These are phyloP conservation scores for Tenualosa thibaudeaui DNA, from an alignment of 2,797 vertebrate genomes.

Conservation along the genomic window DNA sequence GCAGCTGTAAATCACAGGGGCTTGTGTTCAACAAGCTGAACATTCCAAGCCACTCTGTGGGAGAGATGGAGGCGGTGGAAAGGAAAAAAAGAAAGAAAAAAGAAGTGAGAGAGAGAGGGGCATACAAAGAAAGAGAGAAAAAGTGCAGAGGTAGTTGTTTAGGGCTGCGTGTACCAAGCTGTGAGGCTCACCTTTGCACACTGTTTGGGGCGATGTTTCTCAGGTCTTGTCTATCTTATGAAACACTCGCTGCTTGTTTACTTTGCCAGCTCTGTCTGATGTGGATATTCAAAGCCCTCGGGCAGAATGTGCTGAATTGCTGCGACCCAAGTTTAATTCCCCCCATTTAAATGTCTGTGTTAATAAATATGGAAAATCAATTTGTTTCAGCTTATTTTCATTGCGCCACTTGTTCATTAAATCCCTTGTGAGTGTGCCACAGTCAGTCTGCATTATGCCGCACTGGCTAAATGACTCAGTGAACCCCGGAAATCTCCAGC, in stretches of 20 bases:
- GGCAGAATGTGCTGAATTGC: slow-evolving; percentile 38
- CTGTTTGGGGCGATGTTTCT: not conserved
- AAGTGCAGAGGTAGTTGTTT: not conserved
- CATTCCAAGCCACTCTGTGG: slow-evolving; percentile 10
- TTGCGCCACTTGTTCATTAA: slow-evolving; percentile 64
- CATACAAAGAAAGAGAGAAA: not conserved
- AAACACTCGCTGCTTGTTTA: not conserved
- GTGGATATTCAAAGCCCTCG: slow-evolving; percentile 9
- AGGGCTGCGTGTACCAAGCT: not conserved
- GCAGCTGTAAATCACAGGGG: slow-evolving; percentile 21
- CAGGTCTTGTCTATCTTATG: not conserved
- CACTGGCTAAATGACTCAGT: slow-evolving; percentile 61
- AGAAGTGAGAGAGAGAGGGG: not conserved
- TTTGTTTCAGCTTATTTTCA: slow-evolving; percentile 59
- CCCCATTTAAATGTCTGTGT: slow-evolving; percentile 66
- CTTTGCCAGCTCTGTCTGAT: not conserved
- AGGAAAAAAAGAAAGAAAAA: not conserved
- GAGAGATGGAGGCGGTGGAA: slow-evolving; percentile 1
- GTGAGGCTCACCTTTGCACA: slow-evolving; percentile 2
- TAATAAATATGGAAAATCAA: slow-evolving; percentile 69
- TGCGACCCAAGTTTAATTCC: slow-evolving; percentile 46
- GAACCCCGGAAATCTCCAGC: slow-evolving; percentile 35
- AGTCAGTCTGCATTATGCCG: slow-evolving; percentile 61
- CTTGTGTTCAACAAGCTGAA: slow-evolving; percentile 24
- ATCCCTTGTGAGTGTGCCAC: slow-evolving; percentile 66